A percentile compares a stretch with the other conserved stretches of the same genome.
Conservation (phyloP, 2,888 invertebrate genomes). For the Xanthia togata region DNA sequence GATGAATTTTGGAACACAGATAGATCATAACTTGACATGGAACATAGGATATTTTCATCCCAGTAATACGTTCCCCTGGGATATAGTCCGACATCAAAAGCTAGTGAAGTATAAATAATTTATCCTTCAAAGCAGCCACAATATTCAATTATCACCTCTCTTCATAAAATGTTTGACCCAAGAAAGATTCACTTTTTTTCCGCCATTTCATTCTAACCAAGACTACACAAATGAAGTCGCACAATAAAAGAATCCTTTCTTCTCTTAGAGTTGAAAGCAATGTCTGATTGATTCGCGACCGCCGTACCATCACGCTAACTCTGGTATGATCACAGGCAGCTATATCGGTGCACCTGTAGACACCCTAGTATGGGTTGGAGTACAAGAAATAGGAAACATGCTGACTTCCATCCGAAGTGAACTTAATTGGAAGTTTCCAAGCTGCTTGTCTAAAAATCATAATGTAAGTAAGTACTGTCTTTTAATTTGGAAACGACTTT, state of each 20-base stretch:
- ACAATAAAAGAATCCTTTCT: slow-evolving; percentile 37
- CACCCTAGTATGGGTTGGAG: not conserved
- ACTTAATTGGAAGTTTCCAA: not conserved
- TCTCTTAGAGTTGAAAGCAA: slow-evolving; percentile 32
- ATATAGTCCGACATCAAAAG: not conserved
- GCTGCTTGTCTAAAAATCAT: not conserved
- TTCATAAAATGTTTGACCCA: not conserved
- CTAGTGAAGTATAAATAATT: not conserved
- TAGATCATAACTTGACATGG: not conserved
- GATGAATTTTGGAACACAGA: not conserved
- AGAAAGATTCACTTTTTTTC: not conserved
- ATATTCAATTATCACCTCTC: slow-evolving; percentile 28
- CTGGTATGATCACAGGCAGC: slow-evolving; percentile 33
- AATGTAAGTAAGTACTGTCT: not conserved
- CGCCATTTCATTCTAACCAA: slow-evolving; percentile 10
- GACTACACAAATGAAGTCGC: slow-evolving; percentile 33
- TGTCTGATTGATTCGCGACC: slow-evolving; percentile 55
- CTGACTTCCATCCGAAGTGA: not conserved
- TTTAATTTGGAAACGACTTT: not conserved
- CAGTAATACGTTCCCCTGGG: not conserved
- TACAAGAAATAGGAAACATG: not conserved
- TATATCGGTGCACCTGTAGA: slow-evolving; percentile 48
- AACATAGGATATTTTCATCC: not conserved
- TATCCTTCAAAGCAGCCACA: not conserved
- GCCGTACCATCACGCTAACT: slow-evolving; percentile 18